phyloP scores from a whole-genome alignment of 2,888 invertebrate genomes.

The Pandemis heparana region DNA sequence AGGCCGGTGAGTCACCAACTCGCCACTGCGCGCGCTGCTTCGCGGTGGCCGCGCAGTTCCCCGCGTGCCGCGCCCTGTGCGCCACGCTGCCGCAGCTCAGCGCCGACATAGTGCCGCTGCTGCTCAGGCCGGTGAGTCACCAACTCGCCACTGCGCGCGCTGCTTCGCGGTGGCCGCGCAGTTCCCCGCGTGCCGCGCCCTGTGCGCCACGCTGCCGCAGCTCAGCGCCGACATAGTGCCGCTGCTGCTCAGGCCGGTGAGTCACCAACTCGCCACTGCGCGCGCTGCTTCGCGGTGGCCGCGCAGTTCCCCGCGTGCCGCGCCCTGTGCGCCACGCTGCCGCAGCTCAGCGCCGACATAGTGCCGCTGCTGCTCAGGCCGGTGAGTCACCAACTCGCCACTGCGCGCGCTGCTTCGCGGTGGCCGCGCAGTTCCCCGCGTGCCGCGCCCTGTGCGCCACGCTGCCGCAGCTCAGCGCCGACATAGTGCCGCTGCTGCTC shows the following conservation, averaged over 20 bases:
- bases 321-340: slow-evolving; percentile 93
- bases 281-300: slow-evolving; percentile 97
- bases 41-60: slow-evolving; percentile 98
- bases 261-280: slow-evolving; percentile 86
- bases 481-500: slow-evolving; percentile 80
- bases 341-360: slow-evolving; percentile 93
- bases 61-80: slow-evolving; percentile 94
- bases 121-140: slow-evolving; percentile 61
- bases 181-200: slow-evolving; percentile 95
- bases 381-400: slow-evolving; percentile 75
- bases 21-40: slow-evolving; percentile 95
- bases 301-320: slow-evolving; percentile 97
- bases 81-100: slow-evolving; percentile 95
- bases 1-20: slow-evolving; percentile 57
- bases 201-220: slow-evolving; percentile 94
- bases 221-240: slow-evolving; percentile 91
- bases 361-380: slow-evolving; percentile 69
- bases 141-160: slow-evolving; percentile 89
- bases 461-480: slow-evolving; percentile 94
- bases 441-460: slow-evolving; percentile 95
- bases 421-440: slow-evolving; percentile 96
- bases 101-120: slow-evolving; percentile 87
- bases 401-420: slow-evolving; percentile 96
- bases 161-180: slow-evolving; percentile 98
- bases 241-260: slow-evolving; percentile 64